Conservation (phyloP, 2,888 invertebrate species). For the Drosophila prostipennis region DNA sequence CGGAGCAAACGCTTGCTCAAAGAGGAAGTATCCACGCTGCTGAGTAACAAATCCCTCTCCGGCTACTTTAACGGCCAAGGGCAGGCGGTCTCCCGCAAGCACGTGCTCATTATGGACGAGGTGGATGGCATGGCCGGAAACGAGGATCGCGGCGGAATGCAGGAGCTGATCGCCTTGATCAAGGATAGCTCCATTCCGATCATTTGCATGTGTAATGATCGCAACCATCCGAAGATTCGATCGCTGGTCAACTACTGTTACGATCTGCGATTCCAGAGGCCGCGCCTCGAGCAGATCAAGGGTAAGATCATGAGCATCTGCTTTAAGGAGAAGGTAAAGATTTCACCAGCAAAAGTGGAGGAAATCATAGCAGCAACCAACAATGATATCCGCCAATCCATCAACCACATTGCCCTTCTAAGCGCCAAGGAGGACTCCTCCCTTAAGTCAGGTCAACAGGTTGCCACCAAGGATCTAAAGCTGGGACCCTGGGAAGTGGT, state of each 20-base stretch:
- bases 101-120: constrained; percentile 99
- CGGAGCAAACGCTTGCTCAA: constrained; percentile 94
- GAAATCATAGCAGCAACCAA: constrained; percentile 94
- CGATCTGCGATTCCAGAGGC: constrained; percentile 94
- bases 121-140: constrained; percentile 99
- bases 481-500: constrained; percentile 98
- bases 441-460: constrained; percentile 68
- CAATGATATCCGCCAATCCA: constrained; percentile 96
- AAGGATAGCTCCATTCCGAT: constrained; percentile 94
- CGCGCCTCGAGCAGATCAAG: constrained; percentile 95
- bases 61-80: constrained; percentile 88
- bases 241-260: constrained; percentile 97
- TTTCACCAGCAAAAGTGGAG: constrained; percentile 90
- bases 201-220: constrained; percentile 99
- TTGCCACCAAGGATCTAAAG: constrained; percentile 92
- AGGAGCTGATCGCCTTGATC: constrained; percentile 96
- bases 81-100: constrained; percentile 88
- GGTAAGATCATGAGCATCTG: constrained; percentile 96
- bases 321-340: constrained; percentile 94
- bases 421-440: constrained; percentile 86
- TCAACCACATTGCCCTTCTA: constrained; percentile 95
- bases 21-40: constrained; percentile 91
- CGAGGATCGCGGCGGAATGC: constrained; percentile 98
- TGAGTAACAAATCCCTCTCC: constrained; percentile 90
- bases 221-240: constrained; percentile 96